These are phyloP conservation scores for Iguana delicatissima DNA, from an alignment of 2,797 vertebrate genomes.

Conservation along the genomic window DNA sequence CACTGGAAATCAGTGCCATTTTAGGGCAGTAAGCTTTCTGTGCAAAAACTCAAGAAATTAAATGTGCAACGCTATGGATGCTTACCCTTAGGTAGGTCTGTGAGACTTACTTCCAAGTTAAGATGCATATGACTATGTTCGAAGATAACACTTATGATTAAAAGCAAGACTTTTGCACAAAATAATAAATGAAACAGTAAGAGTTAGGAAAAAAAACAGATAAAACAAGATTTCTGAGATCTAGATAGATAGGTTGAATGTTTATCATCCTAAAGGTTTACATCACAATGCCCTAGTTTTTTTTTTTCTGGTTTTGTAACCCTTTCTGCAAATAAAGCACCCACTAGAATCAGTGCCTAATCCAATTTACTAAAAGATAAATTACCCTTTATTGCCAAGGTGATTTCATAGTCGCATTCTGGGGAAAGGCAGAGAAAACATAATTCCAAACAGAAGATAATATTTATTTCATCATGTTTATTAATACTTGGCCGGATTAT, in stretches of 20 bases:
- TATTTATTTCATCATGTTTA: conserved; percentile 21
- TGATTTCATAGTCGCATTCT: conserved; percentile 44
- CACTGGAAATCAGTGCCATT: conserved; percentile 37
- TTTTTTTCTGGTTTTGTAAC: conserved; percentile 70
- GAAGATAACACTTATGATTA: background rate
- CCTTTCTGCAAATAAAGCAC: conserved; percentile 57
- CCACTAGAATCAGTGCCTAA: conserved; percentile 54
- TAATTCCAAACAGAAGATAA: conserved; percentile 23
- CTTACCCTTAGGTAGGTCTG: background rate
- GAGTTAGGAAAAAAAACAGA: background rate
- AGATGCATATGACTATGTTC: background rate
- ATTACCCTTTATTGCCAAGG: conserved; percentile 57
- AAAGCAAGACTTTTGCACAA: conserved; percentile 14
- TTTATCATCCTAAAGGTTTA: conserved; percentile 56
- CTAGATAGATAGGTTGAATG: conserved; percentile 64
- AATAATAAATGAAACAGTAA: background rate
- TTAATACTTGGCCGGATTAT: background rate
- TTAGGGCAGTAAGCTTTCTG: conserved; percentile 15
- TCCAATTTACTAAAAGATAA: conserved; percentile 60
- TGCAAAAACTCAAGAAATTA: background rate
- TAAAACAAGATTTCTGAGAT: conserved; percentile 48
- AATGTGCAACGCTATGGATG: background rate
- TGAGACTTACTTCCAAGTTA: background rate
- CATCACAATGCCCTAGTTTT: conserved; percentile 44
- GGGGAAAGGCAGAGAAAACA: conserved; percentile 40